Evolutionary conservation across 2,888 invertebrate species (phyloP).

Genomic region (Hyposoter dolosus): DNA sequence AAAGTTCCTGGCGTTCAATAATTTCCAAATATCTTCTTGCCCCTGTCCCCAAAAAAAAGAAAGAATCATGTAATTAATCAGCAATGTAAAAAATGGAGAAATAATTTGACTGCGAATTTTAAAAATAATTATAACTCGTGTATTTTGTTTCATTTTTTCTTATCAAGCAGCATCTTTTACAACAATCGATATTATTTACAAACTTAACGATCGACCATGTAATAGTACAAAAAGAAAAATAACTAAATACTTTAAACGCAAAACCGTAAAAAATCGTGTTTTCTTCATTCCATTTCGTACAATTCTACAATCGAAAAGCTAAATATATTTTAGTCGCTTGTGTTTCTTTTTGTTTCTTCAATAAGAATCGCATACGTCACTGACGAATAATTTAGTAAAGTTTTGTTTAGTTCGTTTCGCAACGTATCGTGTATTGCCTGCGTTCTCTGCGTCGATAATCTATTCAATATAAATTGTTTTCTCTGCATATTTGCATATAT

Average conservation of each 20-base stretch:
- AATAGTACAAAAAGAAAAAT: constrained; percentile 74
- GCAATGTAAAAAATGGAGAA: constrained; percentile 24
- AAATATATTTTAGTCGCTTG: constrained; percentile 33
- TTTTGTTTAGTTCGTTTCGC: neutral
- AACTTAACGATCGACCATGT: constrained; percentile 78
- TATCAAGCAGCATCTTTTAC: constrained; percentile 75
- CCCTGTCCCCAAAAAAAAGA: neutral
- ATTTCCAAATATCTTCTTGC: constrained; percentile 9
- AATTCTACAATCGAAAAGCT: constrained; percentile 62
- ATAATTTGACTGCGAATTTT: constrained; percentile 59
- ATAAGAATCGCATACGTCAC: constrained; percentile 42
- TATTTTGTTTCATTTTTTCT: constrained; percentile 68
- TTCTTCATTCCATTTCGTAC: constrained; percentile 48
- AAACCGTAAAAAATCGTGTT: constrained; percentile 75
- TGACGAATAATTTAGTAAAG: constrained; percentile 38
- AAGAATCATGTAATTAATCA: neutral
- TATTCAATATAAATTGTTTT: constrained; percentile 36
- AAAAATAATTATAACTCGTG: constrained; percentile 78
- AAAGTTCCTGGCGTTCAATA: constrained; percentile 23
- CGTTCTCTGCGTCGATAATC: constrained; percentile 13
- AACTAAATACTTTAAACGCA: constrained; percentile 74
- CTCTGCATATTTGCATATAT: constrained; percentile 54
- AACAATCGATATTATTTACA: constrained; percentile 80
- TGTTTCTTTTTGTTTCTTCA: neutral
- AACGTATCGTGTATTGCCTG: constrained; percentile 35